Evolutionary conservation across 1,140 invertebrate genomes (phyloP).

Genomic region (Agrilus planipennis): DNA sequence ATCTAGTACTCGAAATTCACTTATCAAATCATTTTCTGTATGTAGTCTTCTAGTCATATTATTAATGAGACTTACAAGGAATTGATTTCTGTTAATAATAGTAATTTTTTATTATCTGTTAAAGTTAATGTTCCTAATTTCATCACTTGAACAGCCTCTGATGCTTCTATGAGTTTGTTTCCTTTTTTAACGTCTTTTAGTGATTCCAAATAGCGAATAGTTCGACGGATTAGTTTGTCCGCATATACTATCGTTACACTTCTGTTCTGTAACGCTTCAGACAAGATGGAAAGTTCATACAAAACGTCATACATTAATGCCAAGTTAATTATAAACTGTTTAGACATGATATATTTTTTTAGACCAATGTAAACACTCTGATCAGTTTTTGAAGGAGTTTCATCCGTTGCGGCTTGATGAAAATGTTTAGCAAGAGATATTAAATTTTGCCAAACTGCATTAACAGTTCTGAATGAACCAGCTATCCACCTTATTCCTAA

Average conservation of each 20-base stretch:
- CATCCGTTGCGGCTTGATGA: background rate
- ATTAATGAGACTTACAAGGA: slow-evolving; percentile 1
- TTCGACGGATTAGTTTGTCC: slow-evolving; percentile 6
- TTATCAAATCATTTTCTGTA: background rate
- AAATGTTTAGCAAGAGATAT: background rate
- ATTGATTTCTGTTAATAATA: slow-evolving; percentile 8
- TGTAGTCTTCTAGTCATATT: background rate
- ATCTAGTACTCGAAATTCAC: slow-evolving; percentile 6
- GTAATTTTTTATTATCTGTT: slow-evolving; percentile 6
- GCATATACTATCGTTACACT: background rate
- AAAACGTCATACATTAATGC: background rate
- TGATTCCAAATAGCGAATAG: slow-evolving; percentile 6
- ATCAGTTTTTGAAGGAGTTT: background rate
- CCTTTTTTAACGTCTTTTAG: slow-evolving; percentile 3
- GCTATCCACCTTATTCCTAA: slow-evolving; percentile 1
- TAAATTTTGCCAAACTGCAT: background rate
- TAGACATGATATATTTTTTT: background rate
- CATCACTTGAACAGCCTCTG: slow-evolving; percentile 4
- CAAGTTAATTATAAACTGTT: slow-evolving; percentile 1
- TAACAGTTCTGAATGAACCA: background rate
- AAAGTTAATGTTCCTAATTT: slow-evolving; percentile 3
- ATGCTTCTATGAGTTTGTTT: background rate
- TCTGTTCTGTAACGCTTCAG: background rate
- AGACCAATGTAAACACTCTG: background rate
- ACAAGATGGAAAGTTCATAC: background rate